A percentile compares a stretch with the other conserved stretches of the same genome.
Conservation (phyloP, 1,140 invertebrate species). For the Drosophila arawakana region DNA sequence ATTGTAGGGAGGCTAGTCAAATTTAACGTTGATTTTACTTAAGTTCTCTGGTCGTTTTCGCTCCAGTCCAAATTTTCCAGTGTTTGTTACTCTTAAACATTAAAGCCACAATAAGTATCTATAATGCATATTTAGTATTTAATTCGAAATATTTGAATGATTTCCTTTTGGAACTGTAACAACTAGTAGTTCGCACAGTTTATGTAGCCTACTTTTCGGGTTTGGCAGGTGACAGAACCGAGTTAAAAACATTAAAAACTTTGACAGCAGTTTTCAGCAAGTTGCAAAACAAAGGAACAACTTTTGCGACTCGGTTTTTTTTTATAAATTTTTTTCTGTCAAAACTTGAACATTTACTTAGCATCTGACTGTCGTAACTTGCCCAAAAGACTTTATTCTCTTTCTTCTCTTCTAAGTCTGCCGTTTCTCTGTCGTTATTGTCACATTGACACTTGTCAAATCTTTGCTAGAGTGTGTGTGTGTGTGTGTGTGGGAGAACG, state of each 20-base stretch:
- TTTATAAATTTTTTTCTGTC: constrained; percentile 22
- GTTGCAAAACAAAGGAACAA: constrained; percentile 74
- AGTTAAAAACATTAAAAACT: constrained; percentile 79
- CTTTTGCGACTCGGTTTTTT: constrained; percentile 60
- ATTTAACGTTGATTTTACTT: too few species aligned
- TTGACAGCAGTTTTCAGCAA: constrained; percentile 73
- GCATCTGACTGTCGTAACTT: constrained; percentile 40
- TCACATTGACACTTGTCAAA: constrained; percentile 79
- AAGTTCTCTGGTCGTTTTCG: too few species aligned
- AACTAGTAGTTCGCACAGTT: constrained; percentile 25
- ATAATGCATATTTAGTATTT: neutral
- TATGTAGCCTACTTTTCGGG: constrained; percentile 40
- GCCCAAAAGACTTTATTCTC: constrained; percentile 16
- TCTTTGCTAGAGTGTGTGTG: constrained; percentile 64
- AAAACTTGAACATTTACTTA: constrained; percentile 40
- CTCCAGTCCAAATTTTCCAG: too few species aligned
- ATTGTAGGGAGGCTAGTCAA: too few species aligned
- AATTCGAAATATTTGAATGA: neutral
- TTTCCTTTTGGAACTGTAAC: constrained; percentile 5
- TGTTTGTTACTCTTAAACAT: neutral
- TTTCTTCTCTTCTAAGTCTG: constrained; percentile 21
- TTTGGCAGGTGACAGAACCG: constrained; percentile 67
- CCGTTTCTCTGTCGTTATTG: constrained; percentile 43
- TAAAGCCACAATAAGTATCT: neutral
- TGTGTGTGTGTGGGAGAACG: constrained; percentile 51